A percentile compares a stretch with the other conserved stretches of the same genome.
Evolutionary conservation across 2,797 vertebrate genomes (phyloP).

Genomic region (Allobates femoralis): DNA sequence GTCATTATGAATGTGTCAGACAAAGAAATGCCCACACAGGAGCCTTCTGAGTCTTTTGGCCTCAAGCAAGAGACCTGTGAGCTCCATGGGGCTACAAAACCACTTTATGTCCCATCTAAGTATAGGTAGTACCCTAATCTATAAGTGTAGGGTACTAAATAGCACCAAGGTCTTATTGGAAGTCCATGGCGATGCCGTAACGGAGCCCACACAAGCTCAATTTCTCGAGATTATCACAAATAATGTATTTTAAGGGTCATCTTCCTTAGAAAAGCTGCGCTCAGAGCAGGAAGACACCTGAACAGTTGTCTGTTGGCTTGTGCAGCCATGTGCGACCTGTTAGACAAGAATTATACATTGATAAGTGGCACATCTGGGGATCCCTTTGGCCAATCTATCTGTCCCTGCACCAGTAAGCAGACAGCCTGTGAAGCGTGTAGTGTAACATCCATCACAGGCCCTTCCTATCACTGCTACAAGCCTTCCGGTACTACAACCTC

Average conservation of each 20-base stretch:
- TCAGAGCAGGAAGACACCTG: constrained; percentile 38
- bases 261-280: constrained; percentile 15
- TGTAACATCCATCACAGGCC: constrained; percentile 79
- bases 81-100: no score
- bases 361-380: constrained; percentile 82
- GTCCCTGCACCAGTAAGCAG: constrained; percentile 81
- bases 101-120: no score
- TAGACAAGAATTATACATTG: constrained; percentile 78
- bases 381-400: constrained; percentile 82
- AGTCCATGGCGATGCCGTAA: neutral
- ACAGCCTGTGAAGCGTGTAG: constrained; percentile 70
- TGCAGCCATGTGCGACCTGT: constrained; percentile 77
- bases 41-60: neutral
- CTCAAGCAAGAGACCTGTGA: neutral
- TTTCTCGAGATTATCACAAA: neutral
- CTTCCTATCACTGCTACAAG: constrained; percentile 75
- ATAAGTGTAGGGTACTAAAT: no score
- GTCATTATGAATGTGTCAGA: no score
- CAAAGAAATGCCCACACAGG: no score
- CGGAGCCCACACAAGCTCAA: neutral
- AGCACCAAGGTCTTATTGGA: no score
- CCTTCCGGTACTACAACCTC: constrained; percentile 15
- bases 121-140: no score
- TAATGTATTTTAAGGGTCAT: constrained; percentile 32
- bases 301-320: constrained; percentile 72